phyloP scores from a whole-genome alignment of 2,888 invertebrate species.

The Lycia hirtaria region DNA sequence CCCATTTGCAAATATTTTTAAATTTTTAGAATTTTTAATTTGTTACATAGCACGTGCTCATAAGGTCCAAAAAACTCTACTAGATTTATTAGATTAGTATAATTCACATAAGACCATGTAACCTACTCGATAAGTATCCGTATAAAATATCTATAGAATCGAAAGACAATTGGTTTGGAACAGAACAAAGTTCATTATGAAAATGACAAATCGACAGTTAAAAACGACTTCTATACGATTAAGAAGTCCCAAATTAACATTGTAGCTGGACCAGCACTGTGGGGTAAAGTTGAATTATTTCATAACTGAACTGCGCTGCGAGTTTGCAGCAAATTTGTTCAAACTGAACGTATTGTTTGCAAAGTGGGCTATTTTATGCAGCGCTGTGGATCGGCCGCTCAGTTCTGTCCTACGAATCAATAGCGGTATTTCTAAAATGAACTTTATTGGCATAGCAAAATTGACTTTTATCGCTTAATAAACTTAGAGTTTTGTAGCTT shows the following conservation, averaged over 20 bases:
- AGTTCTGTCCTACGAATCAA: conserved; percentile 37
- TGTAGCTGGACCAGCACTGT: conserved; percentile 32
- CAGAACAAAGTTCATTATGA: not conserved
- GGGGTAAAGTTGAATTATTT: conserved; percentile 42
- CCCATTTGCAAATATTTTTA: too few relatives aligned
- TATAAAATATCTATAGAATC: not conserved
- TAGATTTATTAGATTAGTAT: too few relatives aligned
- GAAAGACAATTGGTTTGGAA: not conserved
- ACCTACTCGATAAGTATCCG: not conserved
- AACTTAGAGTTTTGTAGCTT: not conserved
- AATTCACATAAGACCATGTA: too few relatives aligned
- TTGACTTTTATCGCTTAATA: conserved; percentile 12
- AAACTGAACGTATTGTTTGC: conserved; percentile 48
- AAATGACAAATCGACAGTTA: not conserved
- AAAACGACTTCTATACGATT: conserved; percentile 5
- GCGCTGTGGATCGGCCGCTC: conserved; percentile 40
- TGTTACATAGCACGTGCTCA: too few relatives aligned
- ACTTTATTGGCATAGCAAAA: conserved; percentile 25
- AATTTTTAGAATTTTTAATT: too few relatives aligned
- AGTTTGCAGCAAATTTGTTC: conserved; percentile 50
- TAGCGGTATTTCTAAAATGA: conserved; percentile 33
- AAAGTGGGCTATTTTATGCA: conserved; percentile 51
- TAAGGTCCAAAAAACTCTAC: too few relatives aligned
- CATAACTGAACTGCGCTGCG: conserved; percentile 39
- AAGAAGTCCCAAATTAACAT: conserved; percentile 35